Evolutionary conservation across 2,888 invertebrate species (phyloP), one percentile per base, ranked within the genome.

Genomic region (Agriotes lineatus): DNA sequence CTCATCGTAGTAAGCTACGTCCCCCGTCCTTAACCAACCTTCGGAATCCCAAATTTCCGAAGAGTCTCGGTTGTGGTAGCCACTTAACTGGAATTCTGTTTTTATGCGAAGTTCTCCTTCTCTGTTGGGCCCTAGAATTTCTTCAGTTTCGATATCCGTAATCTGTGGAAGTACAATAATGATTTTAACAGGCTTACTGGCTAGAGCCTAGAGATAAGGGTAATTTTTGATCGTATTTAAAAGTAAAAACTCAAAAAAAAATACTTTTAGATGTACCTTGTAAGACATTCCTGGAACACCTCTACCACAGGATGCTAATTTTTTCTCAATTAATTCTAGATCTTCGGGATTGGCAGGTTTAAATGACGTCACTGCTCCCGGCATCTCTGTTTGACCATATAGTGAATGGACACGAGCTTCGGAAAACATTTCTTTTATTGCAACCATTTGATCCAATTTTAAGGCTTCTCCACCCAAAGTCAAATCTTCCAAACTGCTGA

Each of bases 91-190:
- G 35, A 69, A 71, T 16, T 73, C 69, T 1, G 81, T 85, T 79
- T 86, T 86, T 0, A 88, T 22, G 83, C 87, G 85, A 5, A 89
- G 77, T 73, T 89, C 88, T 10, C 88, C 88, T 1, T 80, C 78
- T 19, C 82, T 75, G 67, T 87, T 85, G 0, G 87, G 84, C 45
- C 86, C 86, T 4, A 81, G 70, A 14, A 85, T 82, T 75, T 84
- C 76, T 67, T 82, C 79, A 0, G 85, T 86, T 18, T 85, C 85
- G 0, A 79, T 67, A 64, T 87, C 85, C 84, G 0, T 82, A 75
- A 33, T 85, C 84, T 12, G 12, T 1, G 7, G 16, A 79, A n/a
- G n/a, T n/a, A n/a, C n/a, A n/a, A n/a, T n/a, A n/a, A n/a, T n/a
- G n/a, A n/a, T n/a, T n/a, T n/a, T n/a, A n/a, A n/a, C n/a, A n/a